Evolutionary conservation across 1,140 invertebrate genomes (phyloP), one percentile per base, ranked within the genome.

Genomic region (Philopotamus ludificatus): DNA sequence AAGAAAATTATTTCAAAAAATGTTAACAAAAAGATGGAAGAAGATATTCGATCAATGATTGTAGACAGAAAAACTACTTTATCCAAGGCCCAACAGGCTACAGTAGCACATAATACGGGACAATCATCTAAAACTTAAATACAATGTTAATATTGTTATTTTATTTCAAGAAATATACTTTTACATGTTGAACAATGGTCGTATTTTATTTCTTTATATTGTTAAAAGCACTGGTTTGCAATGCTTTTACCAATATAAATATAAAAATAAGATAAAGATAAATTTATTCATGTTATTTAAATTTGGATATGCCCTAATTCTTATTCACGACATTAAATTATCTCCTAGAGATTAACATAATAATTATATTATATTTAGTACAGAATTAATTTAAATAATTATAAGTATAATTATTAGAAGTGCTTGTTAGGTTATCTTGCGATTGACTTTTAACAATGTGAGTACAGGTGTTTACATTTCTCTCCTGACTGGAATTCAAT

Each of bases 1-100:
- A 86, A 86, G 60, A 80, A 83, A 71, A 75, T 79, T 3, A 78
- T 86, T 21, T 78, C 82, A 1, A 85, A 82, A 74, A 81, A 78
- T 23, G 78, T 86, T 0, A 86, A 86, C 69, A 80, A 79, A 71
- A 74, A 80, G 12, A 74, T 82, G 63, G 85, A 86, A 74, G 72
- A 84, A 53, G 83, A 86, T 70, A 74, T 86, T 9, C 73, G 84
- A 63, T 73, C 79, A 18, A 74, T 72, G 65, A 83, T 81, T 2
- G 68, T 78, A 1, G 76, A 79, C 28, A 80, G 77, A 51, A 78
- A 78, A 47, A 70, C 72, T 67, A 72, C 71, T 1, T 67, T 79
- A 34, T 78, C 77, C 4, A 76, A 76, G 61, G 75, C 73, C 23
- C 76, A 79, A 68, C 66, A 77, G 69, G 77, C 75, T 15, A 73